phyloP scores from a whole-genome alignment of 1,140 invertebrate species.

The Dreissena polymorpha region DNA sequence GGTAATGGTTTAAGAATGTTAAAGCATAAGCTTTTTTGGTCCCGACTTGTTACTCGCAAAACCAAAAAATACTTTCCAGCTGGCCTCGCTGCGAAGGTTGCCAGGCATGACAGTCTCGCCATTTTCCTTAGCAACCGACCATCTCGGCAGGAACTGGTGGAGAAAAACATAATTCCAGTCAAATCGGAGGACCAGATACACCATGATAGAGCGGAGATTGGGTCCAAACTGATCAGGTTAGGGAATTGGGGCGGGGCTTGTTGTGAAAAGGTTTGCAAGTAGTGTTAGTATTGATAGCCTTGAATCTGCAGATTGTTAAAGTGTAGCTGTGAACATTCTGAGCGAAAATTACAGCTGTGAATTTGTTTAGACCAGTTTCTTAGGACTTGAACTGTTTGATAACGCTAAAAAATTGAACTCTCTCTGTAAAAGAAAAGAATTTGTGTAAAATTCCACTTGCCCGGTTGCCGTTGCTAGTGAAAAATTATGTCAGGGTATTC shows the following conservation, averaged over 20 bases:
- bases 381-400: no score
- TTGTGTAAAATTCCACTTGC: no score
- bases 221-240: slow-evolving; percentile 93
- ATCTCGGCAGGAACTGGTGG: slow-evolving; percentile 93
- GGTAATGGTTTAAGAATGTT: no score
- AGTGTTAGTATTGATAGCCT: no score
- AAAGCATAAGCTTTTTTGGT: no score
- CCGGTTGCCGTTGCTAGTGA: no score
- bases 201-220: slow-evolving; percentile 96
- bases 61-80: slow-evolving; percentile 70
- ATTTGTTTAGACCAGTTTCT: no score
- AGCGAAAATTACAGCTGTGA: background rate
- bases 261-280: background rate
- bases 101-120: slow-evolving; percentile 97
- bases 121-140: slow-evolving; percentile 95
- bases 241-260: background rate
- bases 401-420: no score
- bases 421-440: no score
- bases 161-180: slow-evolving; percentile 96
- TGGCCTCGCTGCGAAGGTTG: slow-evolving; percentile 91
- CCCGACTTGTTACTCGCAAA: no score
- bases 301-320: no score
- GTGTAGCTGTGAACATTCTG: background rate
- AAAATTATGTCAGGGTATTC: no score
- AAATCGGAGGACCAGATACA: slow-evolving; percentile 96